Base-by-base conservation (phyloP, 1,140 invertebrate genomes). In the Lordiphosa clarofinis region DNA sequence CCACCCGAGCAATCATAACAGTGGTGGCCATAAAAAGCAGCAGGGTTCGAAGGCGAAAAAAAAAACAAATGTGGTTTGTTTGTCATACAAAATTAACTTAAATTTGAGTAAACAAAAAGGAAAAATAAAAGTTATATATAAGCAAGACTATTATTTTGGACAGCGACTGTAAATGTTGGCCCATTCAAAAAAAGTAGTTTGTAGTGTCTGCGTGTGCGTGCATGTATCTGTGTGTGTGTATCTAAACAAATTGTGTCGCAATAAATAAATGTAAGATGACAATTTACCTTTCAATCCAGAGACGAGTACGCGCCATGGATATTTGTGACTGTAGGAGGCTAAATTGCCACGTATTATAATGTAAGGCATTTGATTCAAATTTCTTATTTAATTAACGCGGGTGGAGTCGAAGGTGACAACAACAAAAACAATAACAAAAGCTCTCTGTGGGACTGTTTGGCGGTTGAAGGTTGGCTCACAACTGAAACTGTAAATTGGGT, bases 271-370 rank as follows among this genome's bases (percentile, higher is more conserved):
- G 15, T 15, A 15, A 24, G 64, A 21, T 21, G 21, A 21, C 2
- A 2, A 21, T 59, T 88, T 89, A 94, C 94, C 93, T 94, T 95
- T 95, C 73, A 96, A 90, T 88, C 95, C 95, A 82, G 94, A 95
- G 69, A 95, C 94, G 73, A 95, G 91, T 70, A 96, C 94, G 89
- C 94, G 92, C 94, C 94, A 95, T 89, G 94, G 94, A 90, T 94
- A 94, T 90, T 93, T 94, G 89, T 95, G 93, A 89, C 93, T 93
- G 89, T 95, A 96, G 46, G 94, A 95, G 87, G 94, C 94, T 88
- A 95, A 92, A 91, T 95, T 95, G 90, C 94, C 94, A 89, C 94
- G 92, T 79, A 96, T 94, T 91, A 95, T 92, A 92, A 95, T 95
- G 93, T 95, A 95, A 90, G 94, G 94, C 94, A 95, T 95, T 92